phyloP scores from a whole-genome alignment of 2,797 vertebrate species.

The Siniperca undulata region DNA sequence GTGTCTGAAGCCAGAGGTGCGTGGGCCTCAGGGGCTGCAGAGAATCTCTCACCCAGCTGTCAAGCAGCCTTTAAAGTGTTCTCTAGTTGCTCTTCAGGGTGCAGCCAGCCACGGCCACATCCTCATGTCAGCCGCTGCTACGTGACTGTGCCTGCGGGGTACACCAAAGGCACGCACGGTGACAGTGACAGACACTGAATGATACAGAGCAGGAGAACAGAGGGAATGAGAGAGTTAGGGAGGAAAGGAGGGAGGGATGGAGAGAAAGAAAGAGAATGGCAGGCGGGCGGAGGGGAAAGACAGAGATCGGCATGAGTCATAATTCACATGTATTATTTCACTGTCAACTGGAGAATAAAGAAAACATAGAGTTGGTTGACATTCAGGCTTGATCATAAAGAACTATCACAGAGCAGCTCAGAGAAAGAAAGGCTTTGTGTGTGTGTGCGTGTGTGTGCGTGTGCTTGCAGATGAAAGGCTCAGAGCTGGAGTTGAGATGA shows the following conservation, averaged over 20 bases:
- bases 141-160: constrained; percentile 80
- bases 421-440: constrained; percentile 38
- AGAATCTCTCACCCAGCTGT: constrained; percentile 77
- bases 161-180: constrained; percentile 72
- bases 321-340: constrained; percentile 81
- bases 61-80: constrained; percentile 82
- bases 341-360: constrained; percentile 82
- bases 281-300: constrained; percentile 50
- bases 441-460: constrained; percentile 7
- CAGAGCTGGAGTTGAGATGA: constrained; percentile 71
- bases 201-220: constrained; percentile 69
- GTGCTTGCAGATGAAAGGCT: constrained; percentile 74
- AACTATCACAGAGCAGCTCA: constrained; percentile 70
- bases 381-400: constrained; percentile 78
- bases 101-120: constrained; percentile 81
- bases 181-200: constrained; percentile 79
- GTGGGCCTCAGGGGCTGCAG: constrained; percentile 65
- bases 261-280: constrained; percentile 55
- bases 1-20: constrained; percentile 70
- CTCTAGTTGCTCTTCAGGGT: constrained; percentile 80
- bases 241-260: constrained; percentile 39
- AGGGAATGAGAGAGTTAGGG: constrained; percentile 62
- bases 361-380: constrained; percentile 79
- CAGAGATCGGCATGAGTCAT: constrained; percentile 71
- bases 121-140: constrained; percentile 76